A percentile compares a stretch with the other conserved stretches of the same genome.
Conservation (phyloP, 2,888 invertebrate species). For the Drosophila borborema region DNA sequence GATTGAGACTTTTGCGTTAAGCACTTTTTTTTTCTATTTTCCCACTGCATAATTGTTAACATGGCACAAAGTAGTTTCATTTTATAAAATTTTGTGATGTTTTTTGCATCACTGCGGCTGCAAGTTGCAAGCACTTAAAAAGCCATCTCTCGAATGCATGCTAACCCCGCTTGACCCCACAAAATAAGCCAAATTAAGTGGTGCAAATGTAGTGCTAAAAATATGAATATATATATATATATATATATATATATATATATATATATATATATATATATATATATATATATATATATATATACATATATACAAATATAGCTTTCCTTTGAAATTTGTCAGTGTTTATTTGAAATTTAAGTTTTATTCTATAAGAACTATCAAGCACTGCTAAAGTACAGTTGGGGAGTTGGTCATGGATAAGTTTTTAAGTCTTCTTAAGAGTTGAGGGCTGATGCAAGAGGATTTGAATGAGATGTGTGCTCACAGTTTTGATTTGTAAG, state of each 20-base stretch:
- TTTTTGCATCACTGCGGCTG: not conserved
- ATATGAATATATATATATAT: not conserved
- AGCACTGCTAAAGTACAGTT: not conserved
- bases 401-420: not conserved
- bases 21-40: not conserved
- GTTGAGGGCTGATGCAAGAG: not conserved
- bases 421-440: not conserved
- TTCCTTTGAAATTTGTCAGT: not conserved
- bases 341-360: not conserved
- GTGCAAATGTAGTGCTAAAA: not conserved
- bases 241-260: no score
- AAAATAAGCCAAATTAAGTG: not conserved
- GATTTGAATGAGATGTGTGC: not conserved
- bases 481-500: not conserved
- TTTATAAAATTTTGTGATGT: not conserved
- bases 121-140: conserved; percentile 1
- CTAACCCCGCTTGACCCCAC: not conserved
- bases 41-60: not conserved
- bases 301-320: not conserved
- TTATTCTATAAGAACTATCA: not conserved
- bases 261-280: not conserved
- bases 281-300: not conserved
- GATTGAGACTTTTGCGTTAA: no score
- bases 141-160: not conserved
- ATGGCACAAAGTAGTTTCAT: not conserved